Conservation (phyloP, 2,888 invertebrate genomes). For the Brachypalpus laphriformis region DNA sequence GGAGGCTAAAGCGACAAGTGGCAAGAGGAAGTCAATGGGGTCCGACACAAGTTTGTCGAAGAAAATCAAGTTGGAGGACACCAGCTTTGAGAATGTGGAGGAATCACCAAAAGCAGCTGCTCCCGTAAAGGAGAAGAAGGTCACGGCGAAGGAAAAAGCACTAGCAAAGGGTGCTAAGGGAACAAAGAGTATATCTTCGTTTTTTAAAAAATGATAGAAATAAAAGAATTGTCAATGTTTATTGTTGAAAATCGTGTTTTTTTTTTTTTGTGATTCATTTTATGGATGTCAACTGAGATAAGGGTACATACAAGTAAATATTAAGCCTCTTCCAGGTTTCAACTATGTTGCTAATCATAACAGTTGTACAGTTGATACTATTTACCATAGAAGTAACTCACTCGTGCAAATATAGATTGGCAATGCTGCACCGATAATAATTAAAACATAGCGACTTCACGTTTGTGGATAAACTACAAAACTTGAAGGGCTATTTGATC, state of each 20-base stretch:
- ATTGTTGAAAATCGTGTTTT: background rate
- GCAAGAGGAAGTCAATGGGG: constrained; percentile 84
- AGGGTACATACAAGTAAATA: too few species aligned
- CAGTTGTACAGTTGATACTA: too few species aligned
- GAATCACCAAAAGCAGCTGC: constrained; percentile 80
- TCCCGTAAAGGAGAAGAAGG: constrained; percentile 81
- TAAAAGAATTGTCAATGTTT: background rate
- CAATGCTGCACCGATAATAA: too few species aligned
- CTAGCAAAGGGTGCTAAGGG: constrained; percentile 89
- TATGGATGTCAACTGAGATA: too few species aligned
- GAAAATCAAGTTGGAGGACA: constrained; percentile 81
- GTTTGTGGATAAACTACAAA: too few species aligned
- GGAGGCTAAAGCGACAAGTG: constrained; percentile 79
- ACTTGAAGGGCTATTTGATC: too few species aligned
- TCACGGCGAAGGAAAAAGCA: constrained; percentile 89
- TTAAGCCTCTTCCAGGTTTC: too few species aligned
- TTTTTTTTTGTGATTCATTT: background rate
- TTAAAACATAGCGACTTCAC: too few species aligned
- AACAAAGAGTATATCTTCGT: constrained; percentile 90
- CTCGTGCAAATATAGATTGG: too few species aligned
- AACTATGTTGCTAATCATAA: too few species aligned
- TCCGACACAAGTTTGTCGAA: constrained; percentile 81
- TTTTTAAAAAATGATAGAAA: constrained; percentile 86
- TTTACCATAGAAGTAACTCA: too few species aligned
- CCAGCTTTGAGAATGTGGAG: constrained; percentile 77